phyloP scores from a whole-genome alignment of 2,113 vertebrate genomes.

The Grantiella picta region DNA sequence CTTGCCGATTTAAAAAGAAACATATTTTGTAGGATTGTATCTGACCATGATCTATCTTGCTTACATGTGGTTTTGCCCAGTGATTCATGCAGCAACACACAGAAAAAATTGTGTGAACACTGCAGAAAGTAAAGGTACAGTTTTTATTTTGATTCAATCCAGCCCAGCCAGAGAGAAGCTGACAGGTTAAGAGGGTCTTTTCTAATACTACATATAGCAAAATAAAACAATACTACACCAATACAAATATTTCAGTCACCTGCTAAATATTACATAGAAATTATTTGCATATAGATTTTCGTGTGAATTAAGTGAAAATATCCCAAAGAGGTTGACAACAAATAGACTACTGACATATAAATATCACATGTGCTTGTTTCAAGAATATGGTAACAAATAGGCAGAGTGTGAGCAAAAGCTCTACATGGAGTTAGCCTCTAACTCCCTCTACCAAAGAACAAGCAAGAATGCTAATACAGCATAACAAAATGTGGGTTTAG shows the following conservation, averaged over 20 bases:
- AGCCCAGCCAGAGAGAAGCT: background rate
- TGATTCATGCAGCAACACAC: background rate
- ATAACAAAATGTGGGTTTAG: background rate
- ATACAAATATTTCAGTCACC: background rate
- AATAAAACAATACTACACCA: background rate
- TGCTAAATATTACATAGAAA: background rate
- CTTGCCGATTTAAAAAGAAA: background rate
- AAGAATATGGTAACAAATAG: background rate
- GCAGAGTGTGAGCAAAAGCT: background rate
- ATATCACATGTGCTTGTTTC: background rate
- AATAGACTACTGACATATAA: background rate
- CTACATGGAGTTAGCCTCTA: background rate
- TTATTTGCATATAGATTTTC: background rate
- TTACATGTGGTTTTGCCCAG: background rate
- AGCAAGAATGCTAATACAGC: background rate
- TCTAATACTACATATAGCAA: background rate
- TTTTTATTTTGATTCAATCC: background rate
- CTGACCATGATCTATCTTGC: background rate
- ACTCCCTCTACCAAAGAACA: background rate
- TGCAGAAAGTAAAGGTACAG: background rate
- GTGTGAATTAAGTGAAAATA: background rate
- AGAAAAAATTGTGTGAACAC: background rate
- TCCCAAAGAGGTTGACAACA: background rate
- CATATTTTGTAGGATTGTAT: background rate
- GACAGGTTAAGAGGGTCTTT: background rate